Evolutionary conservation across 2,113 vertebrate genomes (phyloP), one percentile per base, ranked within the genome.

Genomic region (Brienomyrus longianalis): DNA sequence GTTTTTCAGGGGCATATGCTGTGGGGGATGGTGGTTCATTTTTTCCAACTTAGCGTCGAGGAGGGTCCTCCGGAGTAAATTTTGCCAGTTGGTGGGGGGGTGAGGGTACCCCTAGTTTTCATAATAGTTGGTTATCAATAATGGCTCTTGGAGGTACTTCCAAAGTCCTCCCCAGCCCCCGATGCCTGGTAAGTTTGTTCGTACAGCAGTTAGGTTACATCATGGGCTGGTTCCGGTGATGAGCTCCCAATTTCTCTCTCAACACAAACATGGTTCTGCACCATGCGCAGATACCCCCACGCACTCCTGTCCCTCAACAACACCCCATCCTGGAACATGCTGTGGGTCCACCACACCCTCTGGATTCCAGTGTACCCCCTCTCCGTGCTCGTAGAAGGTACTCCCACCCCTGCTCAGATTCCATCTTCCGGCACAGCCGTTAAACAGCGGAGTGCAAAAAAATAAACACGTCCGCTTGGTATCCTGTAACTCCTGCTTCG

Each of bases 331-430:
- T 66, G 83, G 5, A 1, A 92, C 91, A 92, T 99, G 94, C 94
- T 97, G 21, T 97, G 97, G 98, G 94, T 93, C 3, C 96, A 97
- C 74, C 97, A 98, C 92, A 97, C 97, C 0, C 93, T 98, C 0
- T 96, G 96, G 94, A 97, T 99, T 93, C 96, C 87, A 0, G 39
- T 98, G 5, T 99, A 98, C 90, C 93, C 96, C 15, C 92, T 98
- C 89, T 97, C 97, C 23, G 96, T 96, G 87, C 91, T 96, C 27
- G 95, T 95, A 88, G 96, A 99, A 97, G 98, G 98, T 99, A 96
- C 93, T 6, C 39, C 74, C 43, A 27, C 8, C 59, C 59, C n/a
- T 66, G 9, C 3, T 66, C 59, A 17, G n/a, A 13, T 11, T 31
- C 31, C 70, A 19, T 39, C 31, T 70, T 15, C 27, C 17, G 27